Evolutionary conservation across 2,797 vertebrate species (phyloP), one percentile per base, ranked within the genome.

Genomic region (Enteromius trimaculatus): DNA sequence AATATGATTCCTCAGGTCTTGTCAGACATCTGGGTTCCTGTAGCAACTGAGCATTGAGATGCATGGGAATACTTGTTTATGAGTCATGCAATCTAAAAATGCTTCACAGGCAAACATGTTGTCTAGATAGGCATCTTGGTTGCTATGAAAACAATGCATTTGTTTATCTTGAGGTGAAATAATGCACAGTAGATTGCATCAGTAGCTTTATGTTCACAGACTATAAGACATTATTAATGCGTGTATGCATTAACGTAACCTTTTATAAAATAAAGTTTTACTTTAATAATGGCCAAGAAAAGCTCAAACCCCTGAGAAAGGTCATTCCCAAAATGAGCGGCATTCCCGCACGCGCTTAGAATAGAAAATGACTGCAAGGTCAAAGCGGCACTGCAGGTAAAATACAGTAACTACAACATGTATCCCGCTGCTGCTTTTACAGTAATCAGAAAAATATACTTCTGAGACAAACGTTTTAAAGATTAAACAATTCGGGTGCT

Each of bases 331-430:
- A 58, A 70, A 44, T 49, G 51, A 70, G 34, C 64, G 47, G 62
- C 44, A 79, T 79, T 79, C 64, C 64, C 77, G 16, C 31, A 58
- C n/a, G 34, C n/a, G 75, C 65, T 69, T 26, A 83, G 75, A 83
- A 70, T 62, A 77, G 75, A 83, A 70, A 47, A 62, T 13, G 75
- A 77, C 51, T 5, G 75, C 75, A 83, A 83, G 81, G 81, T 83
- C 81, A 83, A 77, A 78, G 53, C 21, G 14, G 1, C 0, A 16
- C 44, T 49, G 74, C 81, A 62, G 19, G 37, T 58, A 17, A 66
- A 74, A 77, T 21, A 37, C 16, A 60, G 1, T 1, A 62, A 26
- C 10, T 23, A 65, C 49, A 21, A 16, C 62, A 68, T 58, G 16
- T 37, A 17, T 34, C 19, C 23, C 23, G 6, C 29, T 16, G 19